Conservation (phyloP, 2,888 invertebrate genomes). For the Hirtodrosophila alboralis region DNA sequence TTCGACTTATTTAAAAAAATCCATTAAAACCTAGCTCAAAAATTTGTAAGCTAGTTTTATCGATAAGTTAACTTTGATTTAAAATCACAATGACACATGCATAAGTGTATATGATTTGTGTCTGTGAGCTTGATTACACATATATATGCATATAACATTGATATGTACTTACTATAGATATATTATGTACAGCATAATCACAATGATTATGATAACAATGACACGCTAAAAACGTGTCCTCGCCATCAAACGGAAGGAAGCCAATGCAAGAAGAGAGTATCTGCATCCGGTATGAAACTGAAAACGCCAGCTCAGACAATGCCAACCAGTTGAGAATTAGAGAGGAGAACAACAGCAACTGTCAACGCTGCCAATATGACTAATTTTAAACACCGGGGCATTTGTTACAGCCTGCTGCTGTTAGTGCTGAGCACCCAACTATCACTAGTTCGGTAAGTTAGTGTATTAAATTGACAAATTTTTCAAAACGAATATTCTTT, state of each 20-base stretch:
- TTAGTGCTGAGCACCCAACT: constrained; percentile 58
- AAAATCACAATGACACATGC: too few relatives aligned
- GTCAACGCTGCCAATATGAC: constrained; percentile 57
- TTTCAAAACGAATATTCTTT: too few relatives aligned
- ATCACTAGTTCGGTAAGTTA: constrained; percentile 57
- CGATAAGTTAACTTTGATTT: too few relatives aligned
- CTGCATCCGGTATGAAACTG: constrained; percentile 61
- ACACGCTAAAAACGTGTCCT: constrained; percentile 17
- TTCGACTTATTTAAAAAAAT: too few relatives aligned
- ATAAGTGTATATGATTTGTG: too few relatives aligned
- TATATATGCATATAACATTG: too few relatives aligned
- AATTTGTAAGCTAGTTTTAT: too few relatives aligned
- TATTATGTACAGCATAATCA: constrained; percentile 10
- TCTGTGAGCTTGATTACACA: too few relatives aligned
- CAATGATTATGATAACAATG: constrained; percentile 22
- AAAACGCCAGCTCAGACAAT: constrained; percentile 54
- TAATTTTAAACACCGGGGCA: constrained; percentile 44
- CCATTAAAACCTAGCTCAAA: too few relatives aligned
- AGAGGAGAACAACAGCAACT: constrained; percentile 39
- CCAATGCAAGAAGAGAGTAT: constrained; percentile 29
- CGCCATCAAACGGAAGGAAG: constrained; percentile 16
- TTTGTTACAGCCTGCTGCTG: constrained; percentile 54
- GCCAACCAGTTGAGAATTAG: constrained; percentile 62
- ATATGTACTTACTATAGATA: constrained; percentile 2
- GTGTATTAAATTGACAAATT: background rate